These are phyloP conservation scores for Coronaproctus castanopsis DNA, from an alignment of 2,888 invertebrate genomes.

Conservation along the genomic window DNA sequence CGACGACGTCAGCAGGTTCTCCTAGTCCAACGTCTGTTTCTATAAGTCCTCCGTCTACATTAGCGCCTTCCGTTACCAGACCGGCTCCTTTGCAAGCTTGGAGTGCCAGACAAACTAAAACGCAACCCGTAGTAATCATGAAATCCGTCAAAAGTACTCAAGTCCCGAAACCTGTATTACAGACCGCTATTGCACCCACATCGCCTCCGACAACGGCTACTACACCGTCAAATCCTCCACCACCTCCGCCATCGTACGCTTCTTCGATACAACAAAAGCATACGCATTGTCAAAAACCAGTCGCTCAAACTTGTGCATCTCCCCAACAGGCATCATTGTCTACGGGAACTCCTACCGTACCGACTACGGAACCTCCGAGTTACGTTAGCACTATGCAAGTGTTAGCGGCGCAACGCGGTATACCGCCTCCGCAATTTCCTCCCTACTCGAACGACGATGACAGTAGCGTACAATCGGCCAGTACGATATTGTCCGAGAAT, in stretches of 20 bases:
- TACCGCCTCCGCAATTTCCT: conserved; percentile 22
- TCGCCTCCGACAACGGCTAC: conserved; percentile 41
- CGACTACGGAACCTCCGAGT: conserved; percentile 74
- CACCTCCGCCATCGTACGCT: conserved; percentile 65
- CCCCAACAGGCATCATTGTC: conserved; percentile 26
- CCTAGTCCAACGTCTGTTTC: conserved; percentile 62
- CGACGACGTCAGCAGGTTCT: conserved; percentile 60
- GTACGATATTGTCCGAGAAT: conserved; percentile 12
- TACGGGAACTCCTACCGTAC: conserved; percentile 42
- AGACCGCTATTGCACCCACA: conserved; percentile 85
- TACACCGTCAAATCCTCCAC: conserved; percentile 39
- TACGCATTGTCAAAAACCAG: conserved; percentile 30
- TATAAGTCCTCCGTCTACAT: conserved; percentile 32
- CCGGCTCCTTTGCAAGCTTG: conserved; percentile 67
- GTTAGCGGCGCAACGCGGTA: conserved; percentile 45
- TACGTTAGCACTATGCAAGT: conserved; percentile 76
- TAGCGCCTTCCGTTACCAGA: conserved; percentile 33
- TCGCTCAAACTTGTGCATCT: conserved; percentile 23
- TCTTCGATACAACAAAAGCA: conserved; percentile 63
- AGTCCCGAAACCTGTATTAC: conserved; percentile 81
- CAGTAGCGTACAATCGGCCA: conserved; percentile 8
- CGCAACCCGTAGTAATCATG: conserved; percentile 88
- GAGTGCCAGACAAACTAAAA: conserved; percentile 67
- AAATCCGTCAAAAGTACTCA: conserved; percentile 90
- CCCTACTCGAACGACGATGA: conserved; percentile 17